These are phyloP conservation scores for Sapajus apella DNA, from an alignment of 2,113 vertebrate species.

Conservation along the genomic window DNA sequence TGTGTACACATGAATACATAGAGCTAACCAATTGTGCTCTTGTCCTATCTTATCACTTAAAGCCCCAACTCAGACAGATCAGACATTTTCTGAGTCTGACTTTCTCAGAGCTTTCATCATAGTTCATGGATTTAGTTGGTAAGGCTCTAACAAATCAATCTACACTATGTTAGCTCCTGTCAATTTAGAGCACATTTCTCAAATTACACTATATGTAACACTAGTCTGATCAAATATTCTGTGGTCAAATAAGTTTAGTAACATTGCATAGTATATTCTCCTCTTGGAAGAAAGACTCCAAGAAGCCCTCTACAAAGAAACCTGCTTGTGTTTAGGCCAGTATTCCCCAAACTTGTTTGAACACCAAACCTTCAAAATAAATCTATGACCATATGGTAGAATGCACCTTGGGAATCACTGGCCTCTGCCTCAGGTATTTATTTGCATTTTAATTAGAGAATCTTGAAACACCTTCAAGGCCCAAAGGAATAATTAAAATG, in stretches of 20 bases:
- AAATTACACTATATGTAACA: slow-evolving; percentile 17
- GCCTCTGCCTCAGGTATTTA: slow-evolving; percentile 40
- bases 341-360: slow-evolving; percentile 43
- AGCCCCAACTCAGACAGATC: not conserved
- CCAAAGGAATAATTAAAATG: slow-evolving; percentile 17
- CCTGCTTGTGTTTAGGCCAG: not conserved
- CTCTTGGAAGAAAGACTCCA: slow-evolving; percentile 3
- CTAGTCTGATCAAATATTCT: slow-evolving; percentile 21
- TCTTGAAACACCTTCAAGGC: slow-evolving; percentile 21
- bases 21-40: not conserved
- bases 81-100: not conserved
- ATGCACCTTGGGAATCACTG: slow-evolving; percentile 44
- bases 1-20: slow-evolving; percentile 24
- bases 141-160: slow-evolving; percentile 20
- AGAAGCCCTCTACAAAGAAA: not conserved
- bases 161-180: not conserved
- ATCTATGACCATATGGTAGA: slow-evolving; percentile 16
- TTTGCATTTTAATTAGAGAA: slow-evolving; percentile 69
- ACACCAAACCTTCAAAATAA: not conserved
- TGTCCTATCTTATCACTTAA: not conserved
- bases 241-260: slow-evolving; percentile 18
- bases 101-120: slow-evolving; percentile 18
- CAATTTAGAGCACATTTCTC: slow-evolving; percentile 25
- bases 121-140: not conserved
- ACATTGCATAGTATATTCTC: not conserved